Evolutionary conservation across 2,797 vertebrate species (phyloP).

Genomic region (Oryzias sinensis): DNA sequence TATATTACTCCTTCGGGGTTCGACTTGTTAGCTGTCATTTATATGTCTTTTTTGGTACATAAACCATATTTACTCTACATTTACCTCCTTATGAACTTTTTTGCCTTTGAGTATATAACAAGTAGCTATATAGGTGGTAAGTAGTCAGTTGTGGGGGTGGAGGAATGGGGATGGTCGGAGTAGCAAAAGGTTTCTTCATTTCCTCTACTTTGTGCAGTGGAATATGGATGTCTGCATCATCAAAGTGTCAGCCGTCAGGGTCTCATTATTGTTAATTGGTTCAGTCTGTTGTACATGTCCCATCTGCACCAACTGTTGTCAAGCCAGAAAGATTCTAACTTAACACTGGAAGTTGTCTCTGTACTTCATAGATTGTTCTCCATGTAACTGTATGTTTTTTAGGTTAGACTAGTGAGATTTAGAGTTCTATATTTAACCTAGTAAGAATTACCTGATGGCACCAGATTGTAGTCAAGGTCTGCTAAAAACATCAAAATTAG

Average conservation of each 20-base stretch:
- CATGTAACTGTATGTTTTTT: conserved; percentile 28
- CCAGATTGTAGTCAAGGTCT: background rate
- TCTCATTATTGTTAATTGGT: conserved; percentile 74
- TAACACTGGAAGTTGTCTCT: conserved; percentile 49
- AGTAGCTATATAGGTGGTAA: conserved; percentile 66
- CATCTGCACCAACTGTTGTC: conserved; percentile 55
- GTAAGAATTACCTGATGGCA: conserved; percentile 24
- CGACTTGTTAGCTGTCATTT: conserved; percentile 35
- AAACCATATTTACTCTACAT: conserved; percentile 47
- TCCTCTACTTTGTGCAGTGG: conserved; percentile 73
- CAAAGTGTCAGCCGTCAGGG: conserved; percentile 76
- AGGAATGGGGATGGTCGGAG: conserved; percentile 52
- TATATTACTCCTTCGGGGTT: conserved; percentile 22
- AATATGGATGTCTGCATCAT: conserved; percentile 76
- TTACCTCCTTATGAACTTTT: conserved; percentile 56
- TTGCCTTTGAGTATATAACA: conserved; percentile 58
- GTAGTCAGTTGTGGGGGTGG: conserved; percentile 68
- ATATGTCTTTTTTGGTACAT: conserved; percentile 34
- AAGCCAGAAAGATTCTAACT: conserved; percentile 55
- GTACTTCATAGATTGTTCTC: conserved; percentile 39
- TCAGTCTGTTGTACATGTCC: conserved; percentile 72
- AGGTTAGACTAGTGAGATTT: conserved; percentile 27
- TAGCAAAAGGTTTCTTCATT: conserved; percentile 70
- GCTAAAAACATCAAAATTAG: too few species aligned
- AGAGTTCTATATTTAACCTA: conserved; percentile 28